Conservation (phyloP, 1,140 invertebrate species). For the Choristoneura fumiferana region DNA sequence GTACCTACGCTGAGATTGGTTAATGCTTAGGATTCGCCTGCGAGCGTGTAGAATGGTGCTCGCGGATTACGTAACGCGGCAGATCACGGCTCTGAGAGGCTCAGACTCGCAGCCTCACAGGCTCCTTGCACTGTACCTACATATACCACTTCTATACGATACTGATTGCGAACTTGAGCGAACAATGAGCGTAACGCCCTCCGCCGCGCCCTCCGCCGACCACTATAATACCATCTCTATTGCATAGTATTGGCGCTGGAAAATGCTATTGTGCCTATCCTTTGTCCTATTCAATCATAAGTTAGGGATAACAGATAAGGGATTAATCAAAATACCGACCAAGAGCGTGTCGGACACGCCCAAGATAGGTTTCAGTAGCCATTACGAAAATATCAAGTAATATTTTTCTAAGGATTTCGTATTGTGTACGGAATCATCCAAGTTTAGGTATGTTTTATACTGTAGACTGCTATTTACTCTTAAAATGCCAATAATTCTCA, state of each 20-base stretch:
- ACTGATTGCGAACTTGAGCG: slow-evolving; percentile 10
- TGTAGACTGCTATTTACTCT: too few species aligned
- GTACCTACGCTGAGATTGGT: background rate
- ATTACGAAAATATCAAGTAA: too few species aligned
- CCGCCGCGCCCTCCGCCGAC: slow-evolving; percentile 15
- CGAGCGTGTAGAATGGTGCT: slow-evolving; percentile 10
- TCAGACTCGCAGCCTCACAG: background rate
- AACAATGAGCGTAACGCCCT: slow-evolving; percentile 25
- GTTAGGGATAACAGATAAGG: too few species aligned
- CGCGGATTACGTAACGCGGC: slow-evolving; percentile 22
- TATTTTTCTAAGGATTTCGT: too few species aligned
- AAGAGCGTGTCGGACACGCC: too few species aligned
- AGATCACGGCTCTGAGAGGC: slow-evolving; percentile 16
- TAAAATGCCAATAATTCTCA: too few species aligned
- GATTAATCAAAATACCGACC: too few species aligned
- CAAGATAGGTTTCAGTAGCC: too few species aligned
- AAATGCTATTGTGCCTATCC: background rate
- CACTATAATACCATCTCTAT: slow-evolving; percentile 24
- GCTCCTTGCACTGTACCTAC: background rate
- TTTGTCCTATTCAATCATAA: background rate
- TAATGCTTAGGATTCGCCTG: background rate
- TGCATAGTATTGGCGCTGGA: background rate
- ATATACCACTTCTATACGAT: background rate
- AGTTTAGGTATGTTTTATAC: too few species aligned
- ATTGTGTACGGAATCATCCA: too few species aligned